A percentile compares a stretch with the other conserved stretches of the same genome.
Conservation (phyloP, 2,797 vertebrate species). For the Ceryle rudis region DNA sequence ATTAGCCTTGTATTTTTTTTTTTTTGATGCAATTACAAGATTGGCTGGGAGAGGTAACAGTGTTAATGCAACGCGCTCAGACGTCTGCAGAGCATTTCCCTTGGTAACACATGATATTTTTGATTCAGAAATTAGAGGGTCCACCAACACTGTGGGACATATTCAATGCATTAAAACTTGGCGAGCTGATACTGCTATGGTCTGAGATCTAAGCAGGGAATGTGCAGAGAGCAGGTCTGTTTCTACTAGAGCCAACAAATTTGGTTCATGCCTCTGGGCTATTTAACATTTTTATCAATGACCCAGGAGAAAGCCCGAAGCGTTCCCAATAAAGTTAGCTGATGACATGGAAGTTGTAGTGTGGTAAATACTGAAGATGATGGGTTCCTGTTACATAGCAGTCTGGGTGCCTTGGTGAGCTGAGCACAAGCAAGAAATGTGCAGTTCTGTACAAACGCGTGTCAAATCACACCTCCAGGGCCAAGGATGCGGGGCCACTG, state of each 20-base stretch:
- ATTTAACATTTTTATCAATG: constrained; percentile 45
- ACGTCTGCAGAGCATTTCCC: not conserved
- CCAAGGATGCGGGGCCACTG: not conserved
- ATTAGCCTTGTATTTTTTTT: not conserved
- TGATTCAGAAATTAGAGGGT: not conserved
- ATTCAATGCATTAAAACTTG: constrained; percentile 50
- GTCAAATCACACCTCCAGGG: not conserved
- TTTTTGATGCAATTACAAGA: not conserved
- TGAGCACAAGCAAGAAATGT: not conserved
- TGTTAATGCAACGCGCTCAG: not conserved
- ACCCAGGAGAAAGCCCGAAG: constrained; percentile 16
- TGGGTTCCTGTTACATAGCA: not conserved
- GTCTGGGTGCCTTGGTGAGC: not conserved
- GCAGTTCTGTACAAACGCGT: not conserved
- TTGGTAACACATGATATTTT: not conserved
- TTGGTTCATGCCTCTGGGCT: constrained; percentile 10
- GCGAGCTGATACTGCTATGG: not conserved
- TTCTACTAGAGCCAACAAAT: constrained; percentile 53
- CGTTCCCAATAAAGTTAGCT: not conserved
- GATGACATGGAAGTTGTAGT: constrained; percentile 12
- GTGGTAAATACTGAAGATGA: not conserved
- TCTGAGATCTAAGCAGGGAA: not conserved
- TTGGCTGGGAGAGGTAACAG: not conserved
- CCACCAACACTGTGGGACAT: not conserved
- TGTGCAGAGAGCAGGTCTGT: not conserved